Percentiles rank a stretch among this genome's conserved stretches.
phyloP scores from a whole-genome alignment of 64 coral and sea anemone species.

The Stichodactyla mertensii region DNA sequence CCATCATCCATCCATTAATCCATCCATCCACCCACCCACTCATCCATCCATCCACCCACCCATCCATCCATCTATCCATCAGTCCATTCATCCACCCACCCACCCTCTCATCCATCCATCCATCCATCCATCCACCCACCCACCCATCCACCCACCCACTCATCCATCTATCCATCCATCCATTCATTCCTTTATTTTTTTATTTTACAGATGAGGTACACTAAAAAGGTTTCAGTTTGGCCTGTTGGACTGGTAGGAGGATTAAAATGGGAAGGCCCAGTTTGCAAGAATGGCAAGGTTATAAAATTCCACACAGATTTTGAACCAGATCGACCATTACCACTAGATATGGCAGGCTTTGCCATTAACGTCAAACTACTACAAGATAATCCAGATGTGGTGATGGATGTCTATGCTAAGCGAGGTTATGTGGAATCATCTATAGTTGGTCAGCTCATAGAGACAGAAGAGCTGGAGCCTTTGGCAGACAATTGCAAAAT shows the following conservation, averaged over 20 bases:
- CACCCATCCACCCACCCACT: too few relatives aligned
- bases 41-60: too few relatives aligned
- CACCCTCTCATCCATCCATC: too few relatives aligned
- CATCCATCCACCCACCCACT: too few relatives aligned
- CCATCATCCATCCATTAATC: too few relatives aligned
- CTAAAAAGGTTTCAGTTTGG: conserved; percentile 86
- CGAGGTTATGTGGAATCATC: conserved; percentile 93
- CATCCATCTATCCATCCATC: too few relatives aligned
- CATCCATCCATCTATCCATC: too few relatives aligned
- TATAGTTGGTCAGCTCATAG: conserved; percentile 56
- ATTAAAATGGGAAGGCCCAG: conserved; percentile 78
- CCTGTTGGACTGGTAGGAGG: conserved; percentile 90
- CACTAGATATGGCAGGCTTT: conserved; percentile 93
- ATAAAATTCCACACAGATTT: conserved; percentile 65
- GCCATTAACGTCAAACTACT: conserved; percentile 81
- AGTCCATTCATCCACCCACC: too few relatives aligned
- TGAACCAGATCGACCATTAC: conserved; percentile 59
- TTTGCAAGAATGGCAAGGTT: conserved; percentile 69
- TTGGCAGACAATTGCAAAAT: conserved; percentile 83
- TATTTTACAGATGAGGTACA: conserved; percentile 68
- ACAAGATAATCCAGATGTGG: conserved; percentile 66
- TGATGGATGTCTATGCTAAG: conserved; percentile 57
- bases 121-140: too few relatives aligned
- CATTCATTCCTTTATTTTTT: neutral
- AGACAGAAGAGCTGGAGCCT: conserved; percentile 77